Evolutionary conservation across 2,113 vertebrate species (phyloP).

Genomic region (Tringa solitaria): DNA sequence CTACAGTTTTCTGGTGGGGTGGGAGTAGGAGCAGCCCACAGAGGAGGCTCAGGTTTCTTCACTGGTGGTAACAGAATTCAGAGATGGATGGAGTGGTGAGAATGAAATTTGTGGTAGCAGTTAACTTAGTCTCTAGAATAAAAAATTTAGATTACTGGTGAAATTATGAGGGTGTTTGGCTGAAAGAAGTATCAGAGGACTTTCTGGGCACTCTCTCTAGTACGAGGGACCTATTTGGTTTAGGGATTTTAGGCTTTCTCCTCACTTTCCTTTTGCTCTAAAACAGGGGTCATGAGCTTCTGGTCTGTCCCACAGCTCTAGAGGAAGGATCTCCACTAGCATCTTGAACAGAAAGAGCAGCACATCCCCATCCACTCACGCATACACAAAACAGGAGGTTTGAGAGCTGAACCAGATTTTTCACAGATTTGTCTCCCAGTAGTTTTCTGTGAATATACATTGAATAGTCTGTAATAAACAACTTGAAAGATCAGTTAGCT

Average conservation of each 20-base stretch:
- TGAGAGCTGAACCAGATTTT: background rate
- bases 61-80: background rate
- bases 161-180: background rate
- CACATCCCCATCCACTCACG: background rate
- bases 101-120: background rate
- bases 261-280: background rate
- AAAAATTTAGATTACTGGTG: background rate
- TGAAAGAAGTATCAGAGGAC: background rate
- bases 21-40: background rate
- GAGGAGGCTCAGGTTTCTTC: background rate
- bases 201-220: background rate
- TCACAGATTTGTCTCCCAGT: background rate
- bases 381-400: background rate
- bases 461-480: background rate
- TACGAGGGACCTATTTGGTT: background rate
- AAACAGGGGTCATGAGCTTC: background rate
- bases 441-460: background rate
- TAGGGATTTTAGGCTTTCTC: background rate
- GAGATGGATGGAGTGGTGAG: background rate
- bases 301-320: background rate
- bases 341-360: background rate
- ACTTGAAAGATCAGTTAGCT: background rate
- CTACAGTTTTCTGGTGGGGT: rapidly evolving
- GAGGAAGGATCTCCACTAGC: background rate
- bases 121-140: background rate